A percentile compares a stretch with the other conserved stretches of the same genome.
phyloP scores from a whole-genome alignment of 2,888 invertebrate genomes.

The Latrodectus elegans region DNA sequence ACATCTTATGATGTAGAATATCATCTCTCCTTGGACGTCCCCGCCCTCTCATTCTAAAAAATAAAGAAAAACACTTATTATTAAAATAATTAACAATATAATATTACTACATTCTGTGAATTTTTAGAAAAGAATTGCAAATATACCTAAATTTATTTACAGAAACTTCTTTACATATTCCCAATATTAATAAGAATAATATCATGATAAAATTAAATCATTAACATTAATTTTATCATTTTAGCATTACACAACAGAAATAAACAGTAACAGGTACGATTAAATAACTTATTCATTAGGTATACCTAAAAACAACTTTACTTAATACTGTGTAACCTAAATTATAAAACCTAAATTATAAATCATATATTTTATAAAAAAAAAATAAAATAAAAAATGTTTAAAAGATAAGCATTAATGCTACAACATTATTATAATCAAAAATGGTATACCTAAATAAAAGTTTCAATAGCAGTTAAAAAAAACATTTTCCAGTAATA shows the following conservation, averaged over 20 bases:
- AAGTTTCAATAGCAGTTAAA: no score
- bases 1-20: constrained; percentile 67
- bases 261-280: background rate
- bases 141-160: background rate
- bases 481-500: no score
- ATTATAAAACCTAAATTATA: no score
- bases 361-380: no score
- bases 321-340: no score
- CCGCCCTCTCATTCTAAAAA: constrained; percentile 68
- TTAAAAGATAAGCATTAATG: no score
- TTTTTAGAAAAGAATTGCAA: background rate
- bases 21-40: constrained; percentile 70
- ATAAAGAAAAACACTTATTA: background rate
- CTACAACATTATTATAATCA: no score
- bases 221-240: background rate
- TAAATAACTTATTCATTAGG: background rate
- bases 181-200: background rate
- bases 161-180: background rate
- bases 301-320: no score
- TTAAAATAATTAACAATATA: background rate
- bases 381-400: no score
- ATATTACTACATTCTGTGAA: background rate
- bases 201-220: background rate
- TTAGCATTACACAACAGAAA: background rate
- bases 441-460: no score